Percentiles rank a stretch among this genome's conserved stretches.
Conservation (phyloP, 1,140 invertebrate species). For the Armadillidium nasatum region DNA sequence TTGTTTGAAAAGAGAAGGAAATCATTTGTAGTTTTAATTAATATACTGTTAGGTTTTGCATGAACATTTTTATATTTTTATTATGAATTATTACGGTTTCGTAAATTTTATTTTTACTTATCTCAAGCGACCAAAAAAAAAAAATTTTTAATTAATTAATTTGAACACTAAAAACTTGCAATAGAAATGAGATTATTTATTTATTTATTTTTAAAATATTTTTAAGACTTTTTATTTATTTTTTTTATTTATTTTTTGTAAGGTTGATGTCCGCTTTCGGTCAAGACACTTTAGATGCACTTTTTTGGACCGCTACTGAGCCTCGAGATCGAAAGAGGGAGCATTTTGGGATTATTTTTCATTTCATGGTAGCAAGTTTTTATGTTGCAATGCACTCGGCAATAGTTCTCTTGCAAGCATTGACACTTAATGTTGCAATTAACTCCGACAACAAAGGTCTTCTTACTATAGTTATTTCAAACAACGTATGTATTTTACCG, state of each 20-base stretch:
- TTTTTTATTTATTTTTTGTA: not conserved
- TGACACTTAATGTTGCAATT: conserved; percentile 91
- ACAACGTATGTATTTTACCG: conserved; percentile 80
- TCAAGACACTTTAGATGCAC: conserved; percentile 93
- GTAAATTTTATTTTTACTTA: too few relatives aligned
- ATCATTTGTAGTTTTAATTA: too few relatives aligned
- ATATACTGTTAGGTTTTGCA: too few relatives aligned
- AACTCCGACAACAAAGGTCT: conserved; percentile 98
- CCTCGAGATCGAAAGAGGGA: conserved; percentile 72
- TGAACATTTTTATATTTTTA: too few relatives aligned
- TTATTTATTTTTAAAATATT: too few relatives aligned
- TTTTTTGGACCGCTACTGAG: conserved; percentile 97
- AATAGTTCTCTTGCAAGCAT: conserved; percentile 74
- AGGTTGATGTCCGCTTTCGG: conserved; percentile 93
- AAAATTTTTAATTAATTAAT: too few relatives aligned
- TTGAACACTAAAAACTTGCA: too few relatives aligned
- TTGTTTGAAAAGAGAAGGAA: too few relatives aligned
- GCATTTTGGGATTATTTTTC: conserved; percentile 79
- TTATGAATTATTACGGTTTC: too few relatives aligned
- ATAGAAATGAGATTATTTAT: too few relatives aligned
- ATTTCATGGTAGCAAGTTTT: conserved; percentile 78
- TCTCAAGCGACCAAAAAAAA: too few relatives aligned
- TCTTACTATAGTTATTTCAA: conserved; percentile 98
- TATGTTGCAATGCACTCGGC: conserved; percentile 93
- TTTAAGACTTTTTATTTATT: too few relatives aligned